Evolutionary conservation across 2,888 invertebrate species (phyloP).

Genomic region (Dryadula phaetusa): DNA sequence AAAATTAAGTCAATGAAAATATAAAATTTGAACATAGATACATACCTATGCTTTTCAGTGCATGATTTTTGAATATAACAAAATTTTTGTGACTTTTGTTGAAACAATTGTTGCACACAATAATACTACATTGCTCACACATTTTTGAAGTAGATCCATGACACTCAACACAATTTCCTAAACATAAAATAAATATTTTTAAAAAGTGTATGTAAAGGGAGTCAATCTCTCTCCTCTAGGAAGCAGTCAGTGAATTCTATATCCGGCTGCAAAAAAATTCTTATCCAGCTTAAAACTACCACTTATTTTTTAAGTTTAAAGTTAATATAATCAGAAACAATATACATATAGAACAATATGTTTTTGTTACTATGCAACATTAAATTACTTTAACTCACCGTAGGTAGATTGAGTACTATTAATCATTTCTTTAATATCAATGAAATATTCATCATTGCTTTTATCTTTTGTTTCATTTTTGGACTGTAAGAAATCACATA

Average conservation of each 20-base stretch:
- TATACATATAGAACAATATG: too few species aligned
- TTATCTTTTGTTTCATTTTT: constrained; percentile 36
- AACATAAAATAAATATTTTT: not conserved
- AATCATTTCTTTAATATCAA: constrained; percentile 63
- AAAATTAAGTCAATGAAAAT: too few species aligned
- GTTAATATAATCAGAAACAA: constrained; percentile 25
- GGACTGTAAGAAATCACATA: constrained; percentile 40
- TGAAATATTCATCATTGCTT: constrained; percentile 55
- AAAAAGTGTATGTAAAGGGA: too few species aligned
- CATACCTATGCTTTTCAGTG: constrained; percentile 60
- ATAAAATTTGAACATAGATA: too few species aligned
- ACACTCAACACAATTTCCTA: constrained; percentile 72
- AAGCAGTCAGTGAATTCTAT: too few species aligned
- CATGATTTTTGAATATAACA: constrained; percentile 73
- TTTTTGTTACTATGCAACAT: too few species aligned
- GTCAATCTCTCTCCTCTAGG: too few species aligned
- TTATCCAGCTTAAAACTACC: too few species aligned
- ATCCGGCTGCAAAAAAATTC: too few species aligned
- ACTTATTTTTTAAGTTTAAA: too few species aligned
- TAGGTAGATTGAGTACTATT: constrained; percentile 54
- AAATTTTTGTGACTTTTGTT: constrained; percentile 74
- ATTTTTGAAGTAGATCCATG: constrained; percentile 61
- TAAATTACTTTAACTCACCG: constrained; percentile 52
- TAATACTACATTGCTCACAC: constrained; percentile 70
- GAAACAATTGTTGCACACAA: constrained; percentile 72